Evolutionary conservation across 2,888 invertebrate species (phyloP).

Genomic region (Capitulum mitella): DNA sequence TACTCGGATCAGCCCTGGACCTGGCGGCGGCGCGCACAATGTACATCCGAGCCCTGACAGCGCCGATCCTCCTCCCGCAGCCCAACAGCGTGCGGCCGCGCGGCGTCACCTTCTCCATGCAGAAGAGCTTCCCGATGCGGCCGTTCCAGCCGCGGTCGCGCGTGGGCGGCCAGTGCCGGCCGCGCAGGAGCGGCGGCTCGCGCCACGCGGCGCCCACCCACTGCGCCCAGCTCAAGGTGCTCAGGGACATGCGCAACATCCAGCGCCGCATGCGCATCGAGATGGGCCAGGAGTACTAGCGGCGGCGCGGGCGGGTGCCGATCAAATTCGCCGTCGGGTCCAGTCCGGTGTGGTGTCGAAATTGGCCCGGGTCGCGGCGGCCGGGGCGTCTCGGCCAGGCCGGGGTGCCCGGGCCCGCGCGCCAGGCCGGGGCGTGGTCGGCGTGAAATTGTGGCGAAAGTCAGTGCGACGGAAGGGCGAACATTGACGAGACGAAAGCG

Average conservation of each 20-base stretch:
- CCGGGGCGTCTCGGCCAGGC: not conserved
- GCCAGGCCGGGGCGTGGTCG: too few species aligned
- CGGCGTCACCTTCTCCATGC: slow-evolving; percentile 21
- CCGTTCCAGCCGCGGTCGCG: slow-evolving; percentile 9
- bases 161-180: not conserved
- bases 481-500: too few species aligned
- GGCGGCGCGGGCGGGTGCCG: not conserved
- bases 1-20: too few species aligned
- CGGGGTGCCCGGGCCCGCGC: too few species aligned
- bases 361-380: not conserved
- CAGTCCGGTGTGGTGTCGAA: not conserved
- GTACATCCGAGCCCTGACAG: too few species aligned
- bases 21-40: too few species aligned
- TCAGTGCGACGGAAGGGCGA: too few species aligned
- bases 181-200: not conserved
- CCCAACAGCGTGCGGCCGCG: slow-evolving; percentile 10
- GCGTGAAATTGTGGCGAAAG: too few species aligned
- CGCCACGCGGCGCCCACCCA: not conserved
- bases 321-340: not conserved
- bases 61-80: not conserved
- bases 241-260: slow-evolving; percentile 14
- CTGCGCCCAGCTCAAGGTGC: slow-evolving; percentile 17
- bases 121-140: slow-evolving; percentile 15
- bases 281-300: slow-evolving; percentile 15
- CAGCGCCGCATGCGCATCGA: slow-evolving; percentile 23